Percentiles rank a stretch among this genome's conserved stretches.
Evolutionary conservation across 2,888 invertebrate species (phyloP).

Genomic region (Drosophila neotestacea): DNA sequence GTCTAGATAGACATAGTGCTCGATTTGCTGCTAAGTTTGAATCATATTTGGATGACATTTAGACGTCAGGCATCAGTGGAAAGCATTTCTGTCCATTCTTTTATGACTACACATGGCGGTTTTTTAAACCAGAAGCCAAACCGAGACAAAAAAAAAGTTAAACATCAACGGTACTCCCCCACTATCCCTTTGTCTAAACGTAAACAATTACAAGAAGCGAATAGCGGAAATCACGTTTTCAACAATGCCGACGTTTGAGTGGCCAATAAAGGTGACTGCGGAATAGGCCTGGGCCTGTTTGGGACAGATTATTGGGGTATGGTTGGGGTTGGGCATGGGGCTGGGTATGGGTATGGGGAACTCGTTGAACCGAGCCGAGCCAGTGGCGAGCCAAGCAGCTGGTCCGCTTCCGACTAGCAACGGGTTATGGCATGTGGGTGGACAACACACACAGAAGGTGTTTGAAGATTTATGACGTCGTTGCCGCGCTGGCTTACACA

Average conservation of each 20-base stretch:
- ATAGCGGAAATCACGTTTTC: constrained; percentile 78
- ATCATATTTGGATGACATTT: constrained; percentile 38
- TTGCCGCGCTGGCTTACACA: constrained; percentile 62
- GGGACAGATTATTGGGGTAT: not conserved
- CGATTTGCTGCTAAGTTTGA: constrained; percentile 4
- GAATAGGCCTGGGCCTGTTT: constrained; percentile 8
- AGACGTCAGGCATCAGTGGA: constrained; percentile 26
- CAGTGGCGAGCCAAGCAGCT: constrained; percentile 20
- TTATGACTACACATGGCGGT: constrained; percentile 40
- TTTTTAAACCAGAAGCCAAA: constrained; percentile 50
- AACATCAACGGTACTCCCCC: constrained; percentile 21
- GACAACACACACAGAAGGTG: constrained; percentile 54
- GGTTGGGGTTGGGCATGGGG: not conserved
- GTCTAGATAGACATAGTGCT: constrained; percentile 4
- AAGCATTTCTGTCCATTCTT: constrained; percentile 40
- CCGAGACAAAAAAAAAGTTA: constrained; percentile 29
- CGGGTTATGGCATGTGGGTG: constrained; percentile 44
- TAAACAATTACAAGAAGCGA: constrained; percentile 63
- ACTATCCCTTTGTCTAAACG: constrained; percentile 9
- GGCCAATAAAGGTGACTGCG: constrained; percentile 54
- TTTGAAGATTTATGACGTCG: constrained; percentile 72
- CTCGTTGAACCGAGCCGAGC: constrained; percentile 21
- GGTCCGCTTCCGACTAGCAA: constrained; percentile 50
- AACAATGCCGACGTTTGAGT: constrained; percentile 55
- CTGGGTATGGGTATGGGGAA: not conserved